Evolutionary conservation across 2,888 invertebrate genomes (phyloP).

Genomic region (Ectemnius cavifrons): DNA sequence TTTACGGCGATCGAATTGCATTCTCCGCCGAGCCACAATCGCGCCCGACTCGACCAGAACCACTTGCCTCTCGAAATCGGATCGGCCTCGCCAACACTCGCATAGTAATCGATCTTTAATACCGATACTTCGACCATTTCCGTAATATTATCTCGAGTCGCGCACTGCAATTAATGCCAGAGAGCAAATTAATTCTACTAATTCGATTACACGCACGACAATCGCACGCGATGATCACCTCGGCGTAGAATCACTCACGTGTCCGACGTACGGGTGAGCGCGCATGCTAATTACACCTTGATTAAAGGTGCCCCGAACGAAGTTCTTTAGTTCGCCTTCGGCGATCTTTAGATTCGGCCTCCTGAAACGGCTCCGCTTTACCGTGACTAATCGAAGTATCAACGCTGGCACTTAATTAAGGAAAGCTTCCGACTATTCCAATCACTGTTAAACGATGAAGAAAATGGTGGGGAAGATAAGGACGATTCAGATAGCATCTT

Average conservation of each 20-base stretch:
- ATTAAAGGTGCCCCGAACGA: constrained; percentile 34
- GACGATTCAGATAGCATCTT: no score
- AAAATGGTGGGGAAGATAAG: no score
- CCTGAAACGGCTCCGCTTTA: constrained; percentile 38
- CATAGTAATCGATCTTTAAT: background rate
- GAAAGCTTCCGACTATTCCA: constrained; percentile 10
- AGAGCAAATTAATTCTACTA: constrained; percentile 26
- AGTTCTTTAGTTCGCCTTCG: constrained; percentile 33
- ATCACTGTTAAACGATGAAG: background rate
- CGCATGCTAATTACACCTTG: constrained; percentile 35
- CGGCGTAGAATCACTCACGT: constrained; percentile 17
- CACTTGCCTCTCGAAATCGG: constrained; percentile 40
- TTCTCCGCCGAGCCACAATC: constrained; percentile 50
- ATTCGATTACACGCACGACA: constrained; percentile 28
- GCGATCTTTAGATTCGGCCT: constrained; percentile 13
- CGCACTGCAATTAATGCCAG: background rate
- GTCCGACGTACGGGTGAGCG: constrained; percentile 8
- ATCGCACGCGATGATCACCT: constrained; percentile 26
- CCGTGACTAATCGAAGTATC: constrained; percentile 34
- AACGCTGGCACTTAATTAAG: constrained; percentile 40
- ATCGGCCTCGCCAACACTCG: constrained; percentile 8
- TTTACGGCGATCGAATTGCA: constrained; percentile 51
- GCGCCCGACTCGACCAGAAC: constrained; percentile 13
- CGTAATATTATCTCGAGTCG: background rate
- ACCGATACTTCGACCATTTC: background rate